Evolutionary conservation across 2,113 vertebrate genomes (phyloP), one percentile per base, ranked within the genome.

Genomic region (Mionectes macconnelli): DNA sequence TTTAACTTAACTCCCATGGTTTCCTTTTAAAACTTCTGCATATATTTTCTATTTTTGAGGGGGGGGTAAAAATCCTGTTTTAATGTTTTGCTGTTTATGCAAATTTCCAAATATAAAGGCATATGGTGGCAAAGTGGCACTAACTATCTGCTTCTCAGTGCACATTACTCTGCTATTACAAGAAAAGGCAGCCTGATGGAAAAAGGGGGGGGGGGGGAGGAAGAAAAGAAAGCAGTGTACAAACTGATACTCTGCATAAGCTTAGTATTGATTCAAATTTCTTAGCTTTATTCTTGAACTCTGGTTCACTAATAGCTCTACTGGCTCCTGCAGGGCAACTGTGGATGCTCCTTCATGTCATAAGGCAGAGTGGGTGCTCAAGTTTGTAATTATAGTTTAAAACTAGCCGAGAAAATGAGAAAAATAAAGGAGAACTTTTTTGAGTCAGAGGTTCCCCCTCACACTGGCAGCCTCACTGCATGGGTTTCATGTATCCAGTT

Each of bases 71-170:
- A 96, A 93, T 95, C 57, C 78, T 93, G 80, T 90, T 97, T 96
- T 95, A 96, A 93, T 97, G 96, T 97, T 97, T 97, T 97, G 94
- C 90, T 94, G 28, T 95, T 97, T 96, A 97, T 97, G 97, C 95
- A 97, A 94, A 97, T 97, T 96, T 97, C 86, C 95, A 97, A 97
- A 96, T 95, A 95, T 83, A 96, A 97, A 97, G 96, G 96, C 97
- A 97, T 97, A 97, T 97, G 95, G 94, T 93, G 50, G 84, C 84
- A 96, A 96, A 97, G 96, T 97, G 93, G 95, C 96, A 97, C 94
- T 96, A 97, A 96, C 95, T 96, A 96, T 97, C 96, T 97, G 94
- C 89, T 97, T 96, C 95, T 97, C 97, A 95, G 91, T 62, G 95
- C 37, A 88, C 93, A 91, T 94, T 96, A 88, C 96, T 93, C 87